Evolutionary conservation across 2,888 invertebrate species (phyloP).

Genomic region (Branchellion lobata): DNA sequence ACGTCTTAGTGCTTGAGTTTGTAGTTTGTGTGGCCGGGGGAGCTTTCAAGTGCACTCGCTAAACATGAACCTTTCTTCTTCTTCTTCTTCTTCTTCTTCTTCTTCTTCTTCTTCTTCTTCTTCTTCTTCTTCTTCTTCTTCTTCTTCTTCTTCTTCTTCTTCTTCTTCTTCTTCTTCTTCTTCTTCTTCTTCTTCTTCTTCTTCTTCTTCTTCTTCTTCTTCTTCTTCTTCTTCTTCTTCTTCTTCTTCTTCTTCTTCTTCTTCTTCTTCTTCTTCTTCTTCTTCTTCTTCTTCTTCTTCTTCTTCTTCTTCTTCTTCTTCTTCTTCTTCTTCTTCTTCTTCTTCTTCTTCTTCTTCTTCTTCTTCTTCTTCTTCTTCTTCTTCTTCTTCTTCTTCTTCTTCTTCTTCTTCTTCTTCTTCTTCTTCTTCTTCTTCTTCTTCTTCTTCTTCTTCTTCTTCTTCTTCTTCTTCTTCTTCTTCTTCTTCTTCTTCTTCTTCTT

Average conservation of each 20-base stretch:
- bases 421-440: conserved; percentile 24
- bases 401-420: conserved; percentile 26
- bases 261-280: not conserved
- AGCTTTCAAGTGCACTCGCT: not conserved
- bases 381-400: conserved; percentile 21
- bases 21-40: not conserved
- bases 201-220: not conserved
- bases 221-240: not conserved
- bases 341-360: conserved; percentile 6
- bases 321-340: conserved; percentile 9
- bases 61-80: not conserved
- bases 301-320: conserved; percentile 9
- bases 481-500: not conserved
- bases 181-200: not conserved
- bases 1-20: not conserved
- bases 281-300: conserved; percentile 9
- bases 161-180: not conserved
- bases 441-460: conserved; percentile 24
- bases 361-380: conserved; percentile 2
- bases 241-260: not conserved
- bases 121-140: not conserved
- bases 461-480: not conserved
- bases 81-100: not conserved
- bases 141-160: not conserved
- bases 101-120: conserved; percentile 13